These are phyloP conservation scores for Palaemon carinicauda DNA, from an alignment of 1,140 invertebrate species.

Conservation along the genomic window DNA sequence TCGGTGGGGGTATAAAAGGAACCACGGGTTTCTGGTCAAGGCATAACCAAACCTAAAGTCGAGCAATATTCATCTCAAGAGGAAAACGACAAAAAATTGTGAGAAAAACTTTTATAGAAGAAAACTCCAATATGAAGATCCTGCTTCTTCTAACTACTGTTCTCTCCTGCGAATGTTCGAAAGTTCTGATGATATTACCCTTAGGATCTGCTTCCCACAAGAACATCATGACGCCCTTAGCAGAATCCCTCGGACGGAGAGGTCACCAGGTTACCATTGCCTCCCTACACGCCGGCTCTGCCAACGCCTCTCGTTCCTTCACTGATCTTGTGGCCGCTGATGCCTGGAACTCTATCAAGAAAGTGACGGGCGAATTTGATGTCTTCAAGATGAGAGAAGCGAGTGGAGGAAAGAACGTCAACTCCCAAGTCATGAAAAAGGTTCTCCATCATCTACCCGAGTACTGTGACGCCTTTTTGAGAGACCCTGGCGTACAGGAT, in stretches of 20 bases:
- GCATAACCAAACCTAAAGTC: background rate
- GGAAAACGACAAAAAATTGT: background rate
- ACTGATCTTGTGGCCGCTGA: constrained; percentile 57
- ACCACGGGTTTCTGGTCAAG: background rate
- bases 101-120: background rate
- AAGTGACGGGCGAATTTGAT: constrained; percentile 52
- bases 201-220: constrained; percentile 66
- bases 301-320: constrained; percentile 58
- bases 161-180: constrained; percentile 23
- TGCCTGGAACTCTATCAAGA: constrained; percentile 30
- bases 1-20: background rate
- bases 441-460: constrained; percentile 49
- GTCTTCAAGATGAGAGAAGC: constrained; percentile 55
- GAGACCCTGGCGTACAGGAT: constrained; percentile 49
- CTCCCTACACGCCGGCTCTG: constrained; percentile 63
- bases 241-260: constrained; percentile 67
- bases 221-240: constrained; percentile 66
- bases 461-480: constrained; percentile 58
- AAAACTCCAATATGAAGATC: background rate
- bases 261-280: constrained; percentile 73
- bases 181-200: constrained; percentile 52
- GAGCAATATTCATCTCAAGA: background rate
- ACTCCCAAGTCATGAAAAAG: constrained; percentile 57
- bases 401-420: constrained; percentile 44
- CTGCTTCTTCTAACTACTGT: background rate